These are phyloP conservation scores for Lampris megalopsis DNA, from an alignment of 2,113 vertebrate species.

Conservation along the genomic window DNA sequence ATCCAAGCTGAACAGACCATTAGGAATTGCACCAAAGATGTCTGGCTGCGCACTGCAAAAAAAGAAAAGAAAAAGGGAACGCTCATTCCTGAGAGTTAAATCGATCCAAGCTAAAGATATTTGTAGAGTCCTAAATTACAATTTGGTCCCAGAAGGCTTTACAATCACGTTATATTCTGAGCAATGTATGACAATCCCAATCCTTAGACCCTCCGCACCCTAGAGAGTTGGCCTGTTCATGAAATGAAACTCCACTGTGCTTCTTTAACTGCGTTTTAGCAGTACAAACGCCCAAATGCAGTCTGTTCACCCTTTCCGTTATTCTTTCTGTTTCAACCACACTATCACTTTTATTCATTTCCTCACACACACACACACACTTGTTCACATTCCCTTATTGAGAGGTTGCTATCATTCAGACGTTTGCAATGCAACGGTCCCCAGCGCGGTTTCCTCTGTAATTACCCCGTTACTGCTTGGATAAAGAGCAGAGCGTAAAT, in stretches of 20 bases:
- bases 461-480: conserved; percentile 55
- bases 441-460: conserved; percentile 41
- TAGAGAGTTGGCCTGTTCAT: too few relatives aligned
- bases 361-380: neutral
- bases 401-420: conserved; percentile 15
- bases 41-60: conserved; percentile 32
- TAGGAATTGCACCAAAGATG: conserved; percentile 7
- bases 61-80: conserved; percentile 3
- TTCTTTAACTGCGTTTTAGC: too few relatives aligned
- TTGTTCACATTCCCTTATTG: neutral
- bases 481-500: conserved; percentile 68
- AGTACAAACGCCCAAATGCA: too few relatives aligned
- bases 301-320: too few relatives aligned
- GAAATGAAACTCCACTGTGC: too few relatives aligned
- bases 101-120: too few relatives aligned
- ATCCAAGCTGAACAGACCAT: conserved; percentile 2
- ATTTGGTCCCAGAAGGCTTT: too few relatives aligned
- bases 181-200: too few relatives aligned
- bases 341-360: too few relatives aligned
- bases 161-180: too few relatives aligned
- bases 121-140: too few relatives aligned
- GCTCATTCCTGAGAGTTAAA: conserved; percentile 5
- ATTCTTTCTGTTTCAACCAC: neutral
- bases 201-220: too few relatives aligned
- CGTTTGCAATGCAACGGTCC: conserved; percentile 7